A percentile compares a stretch with the other conserved stretches of the same genome.
Conservation (phyloP, 2,888 invertebrate species). For the Galerucella nymphaeae region DNA sequence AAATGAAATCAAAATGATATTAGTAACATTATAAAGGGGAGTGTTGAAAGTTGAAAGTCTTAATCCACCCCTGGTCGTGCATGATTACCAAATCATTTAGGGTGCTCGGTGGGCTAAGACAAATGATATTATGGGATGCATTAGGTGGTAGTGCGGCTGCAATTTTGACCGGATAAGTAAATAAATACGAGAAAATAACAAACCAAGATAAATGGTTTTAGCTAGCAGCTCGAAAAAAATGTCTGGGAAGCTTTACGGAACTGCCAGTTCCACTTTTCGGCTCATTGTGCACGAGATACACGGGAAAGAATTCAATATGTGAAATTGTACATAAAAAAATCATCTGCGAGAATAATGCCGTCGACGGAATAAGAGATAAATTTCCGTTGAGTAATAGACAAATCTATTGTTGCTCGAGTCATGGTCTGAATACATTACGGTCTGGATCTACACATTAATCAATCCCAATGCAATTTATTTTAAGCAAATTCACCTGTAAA, state of each 20-base stretch:
- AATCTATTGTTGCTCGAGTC: conserved; percentile 31
- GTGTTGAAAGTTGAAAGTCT: conserved; percentile 20
- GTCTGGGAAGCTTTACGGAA: conserved; percentile 53
- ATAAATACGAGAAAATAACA: conserved; percentile 60
- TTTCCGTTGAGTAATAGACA: conserved; percentile 33
- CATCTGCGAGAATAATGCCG: conserved; percentile 39
- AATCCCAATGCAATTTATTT: conserved; percentile 34
- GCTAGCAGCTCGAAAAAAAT: conserved; percentile 59
- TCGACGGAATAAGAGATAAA: conserved; percentile 32
- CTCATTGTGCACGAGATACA: conserved; percentile 53
- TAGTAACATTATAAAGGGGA: conserved; percentile 5
- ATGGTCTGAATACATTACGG: conserved; percentile 38
- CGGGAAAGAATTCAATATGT: conserved; percentile 51
- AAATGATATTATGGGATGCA: conserved; percentile 62
- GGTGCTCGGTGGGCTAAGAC: conserved; percentile 58
- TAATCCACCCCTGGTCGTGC: conserved; percentile 36
- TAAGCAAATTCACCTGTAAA: conserved; percentile 14
- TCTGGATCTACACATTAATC: conserved; percentile 37
- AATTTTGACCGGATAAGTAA: conserved; percentile 61
- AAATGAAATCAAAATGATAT: background rate
- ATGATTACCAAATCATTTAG: conserved; percentile 45
- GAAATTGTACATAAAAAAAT: conserved; percentile 48
- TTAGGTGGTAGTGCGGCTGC: conserved; percentile 57
- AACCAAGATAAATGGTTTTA: conserved; percentile 61
- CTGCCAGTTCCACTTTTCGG: conserved; percentile 48